Conservation (phyloP, 2,797 vertebrate species). For the Xiphorhynchus erythropygius region DNA sequence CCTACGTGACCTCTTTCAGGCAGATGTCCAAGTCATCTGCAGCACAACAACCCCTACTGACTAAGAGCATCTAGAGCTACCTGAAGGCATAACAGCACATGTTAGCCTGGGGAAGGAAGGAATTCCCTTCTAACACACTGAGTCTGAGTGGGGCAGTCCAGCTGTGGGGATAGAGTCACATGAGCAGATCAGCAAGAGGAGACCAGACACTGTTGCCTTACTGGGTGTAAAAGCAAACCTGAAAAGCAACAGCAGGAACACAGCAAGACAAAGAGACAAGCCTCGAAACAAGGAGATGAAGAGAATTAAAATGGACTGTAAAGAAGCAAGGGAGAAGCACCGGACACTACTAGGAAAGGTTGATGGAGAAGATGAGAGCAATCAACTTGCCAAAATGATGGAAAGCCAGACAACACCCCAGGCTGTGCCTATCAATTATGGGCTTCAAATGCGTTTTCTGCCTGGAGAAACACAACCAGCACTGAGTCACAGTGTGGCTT, state of each 20-base stretch:
- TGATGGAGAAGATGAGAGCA: background rate
- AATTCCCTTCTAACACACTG: no score
- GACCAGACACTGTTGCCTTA: background rate
- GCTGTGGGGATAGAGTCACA: background rate
- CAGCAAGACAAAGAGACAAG: background rate
- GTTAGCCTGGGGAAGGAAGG: no score
- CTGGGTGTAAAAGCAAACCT: background rate
- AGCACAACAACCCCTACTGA: background rate
- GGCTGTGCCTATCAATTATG: background rate
- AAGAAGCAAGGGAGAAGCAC: background rate
- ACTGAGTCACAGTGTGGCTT: background rate
- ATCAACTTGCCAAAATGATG: background rate
- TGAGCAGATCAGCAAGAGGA: background rate
- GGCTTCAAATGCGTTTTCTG: background rate
- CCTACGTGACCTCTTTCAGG: background rate
- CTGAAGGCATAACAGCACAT: no score
- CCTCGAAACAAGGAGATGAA: background rate
- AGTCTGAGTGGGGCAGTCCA: no score
- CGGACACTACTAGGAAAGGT: background rate
- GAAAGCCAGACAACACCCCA: background rate
- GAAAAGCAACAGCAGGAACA: background rate
- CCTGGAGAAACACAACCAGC: background rate
- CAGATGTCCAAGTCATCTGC: background rate
- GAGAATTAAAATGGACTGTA: background rate
- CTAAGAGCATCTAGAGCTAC: background rate